These are phyloP conservation scores for Linurgus olivaceus DNA, from an alignment of 2,797 vertebrate species.

Conservation along the genomic window DNA sequence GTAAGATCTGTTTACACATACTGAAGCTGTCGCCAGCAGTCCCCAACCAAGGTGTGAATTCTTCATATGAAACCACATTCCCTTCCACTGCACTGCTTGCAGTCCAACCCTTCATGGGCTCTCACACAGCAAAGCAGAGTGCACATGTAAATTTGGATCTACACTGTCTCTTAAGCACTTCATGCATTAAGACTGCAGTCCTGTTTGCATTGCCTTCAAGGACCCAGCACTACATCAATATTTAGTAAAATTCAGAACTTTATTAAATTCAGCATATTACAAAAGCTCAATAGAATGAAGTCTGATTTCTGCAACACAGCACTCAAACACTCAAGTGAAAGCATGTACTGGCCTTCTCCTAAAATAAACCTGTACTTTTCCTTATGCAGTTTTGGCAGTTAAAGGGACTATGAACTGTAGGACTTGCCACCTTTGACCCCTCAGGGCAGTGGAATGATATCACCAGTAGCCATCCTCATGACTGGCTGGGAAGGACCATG, in stretches of 20 bases:
- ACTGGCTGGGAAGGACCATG: not conserved
- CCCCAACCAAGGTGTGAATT: fast-evolving
- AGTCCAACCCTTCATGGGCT: not conserved
- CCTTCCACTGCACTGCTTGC: not conserved
- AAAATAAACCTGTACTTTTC: not conserved
- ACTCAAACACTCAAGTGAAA: not conserved
- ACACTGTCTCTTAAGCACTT: not conserved
- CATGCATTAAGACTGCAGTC: not conserved
- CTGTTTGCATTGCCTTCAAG: not conserved
- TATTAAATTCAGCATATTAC: not conserved
- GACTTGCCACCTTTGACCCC: not conserved
- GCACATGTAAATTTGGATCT: not conserved
- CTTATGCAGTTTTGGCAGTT: not conserved
- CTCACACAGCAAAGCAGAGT: not conserved
- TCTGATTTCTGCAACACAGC: not conserved
- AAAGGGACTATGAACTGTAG: not conserved
- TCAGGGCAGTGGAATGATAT: not conserved
- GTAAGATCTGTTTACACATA: not conserved
- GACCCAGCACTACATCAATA: not conserved
- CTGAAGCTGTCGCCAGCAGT: not conserved
- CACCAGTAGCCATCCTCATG: not conserved
- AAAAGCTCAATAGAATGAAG: not conserved
- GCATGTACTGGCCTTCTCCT: not conserved
- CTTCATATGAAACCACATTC: not conserved
- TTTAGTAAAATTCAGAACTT: not conserved